Evolutionary conservation across 2,888 invertebrate genomes (phyloP), one percentile per base, ranked within the genome.

Genomic region (Aspidapion aeneum): DNA sequence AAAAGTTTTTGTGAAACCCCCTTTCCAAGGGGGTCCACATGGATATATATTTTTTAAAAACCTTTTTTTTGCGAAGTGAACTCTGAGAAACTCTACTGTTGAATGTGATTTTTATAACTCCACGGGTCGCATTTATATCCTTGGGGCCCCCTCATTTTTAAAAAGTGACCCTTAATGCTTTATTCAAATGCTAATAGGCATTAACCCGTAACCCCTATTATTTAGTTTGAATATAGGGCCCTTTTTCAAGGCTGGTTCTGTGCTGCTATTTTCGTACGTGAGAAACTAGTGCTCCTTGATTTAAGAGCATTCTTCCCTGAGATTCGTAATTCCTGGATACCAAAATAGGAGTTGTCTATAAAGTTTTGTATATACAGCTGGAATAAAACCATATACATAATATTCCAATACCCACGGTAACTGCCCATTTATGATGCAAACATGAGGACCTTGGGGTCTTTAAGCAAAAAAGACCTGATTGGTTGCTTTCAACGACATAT

Each of bases 81-180:
- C 57, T 18, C 35, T 48, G 22, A 50, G 18, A 35, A 57, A 35
- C 21, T 35, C 18, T 57, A 55, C 60, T 57, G 18, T 57, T 56
- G 59, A 66, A 61, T 66, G 59, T 21, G 60, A 64, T 64, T 61
- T 61, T 61, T 20, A 22, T 21, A 21, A 35, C 16, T 49, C 21
- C 52, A 1, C 22, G 52, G 58, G 57, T 7, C 55, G 18, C 60
- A 57, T 66, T 58, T 64, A 66, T 66, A 66, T 57, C 35, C 3
- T 7, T 12, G 5, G 35, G 35, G 5, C 3, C 35, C 35, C 35
- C 12, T 35, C 35, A 12, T 35, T 3, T 12, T 35, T 35, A 35
- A 35, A 35, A 35, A n/a, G 12, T 35, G 35, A 35, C 35, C 35
- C 35, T 35, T 35, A n/a, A n/a, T n/a, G n/a, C n/a, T n/a, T n/a